Conservation (phyloP, 2,797 vertebrate species). For the Merluccius polli region DNA sequence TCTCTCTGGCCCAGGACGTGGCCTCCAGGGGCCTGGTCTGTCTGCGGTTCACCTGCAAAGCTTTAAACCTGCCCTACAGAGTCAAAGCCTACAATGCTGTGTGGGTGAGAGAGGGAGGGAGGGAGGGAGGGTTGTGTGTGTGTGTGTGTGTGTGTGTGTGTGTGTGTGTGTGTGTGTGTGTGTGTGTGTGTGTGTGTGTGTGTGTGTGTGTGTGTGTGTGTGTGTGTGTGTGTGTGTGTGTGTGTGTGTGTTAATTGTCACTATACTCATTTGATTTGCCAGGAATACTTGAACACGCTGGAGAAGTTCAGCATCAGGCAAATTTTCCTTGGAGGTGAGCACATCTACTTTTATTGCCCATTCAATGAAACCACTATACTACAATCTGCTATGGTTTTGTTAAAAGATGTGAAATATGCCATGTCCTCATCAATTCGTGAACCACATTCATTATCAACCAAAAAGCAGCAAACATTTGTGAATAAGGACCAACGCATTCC, state of each 20-base stretch:
- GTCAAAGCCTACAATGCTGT: constrained; percentile 81
- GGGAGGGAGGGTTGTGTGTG: too few species aligned
- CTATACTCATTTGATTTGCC: constrained; percentile 16
- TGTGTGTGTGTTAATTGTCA: too few species aligned
- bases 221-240: not conserved
- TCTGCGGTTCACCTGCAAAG: constrained; percentile 91
- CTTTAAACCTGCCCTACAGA: constrained; percentile 81
- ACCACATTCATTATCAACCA: too few species aligned
- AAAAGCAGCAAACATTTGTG: too few species aligned
- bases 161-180: too few species aligned
- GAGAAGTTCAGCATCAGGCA: constrained; percentile 73
- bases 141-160: too few species aligned
- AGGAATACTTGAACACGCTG: constrained; percentile 83
- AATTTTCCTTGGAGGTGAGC: constrained; percentile 84
- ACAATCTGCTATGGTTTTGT: too few species aligned
- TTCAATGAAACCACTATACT: not conserved
- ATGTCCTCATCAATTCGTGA: too few species aligned
- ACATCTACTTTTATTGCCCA: not conserved
- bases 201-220: not conserved
- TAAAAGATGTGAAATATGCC: too few species aligned
- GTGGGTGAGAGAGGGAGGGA: constrained; percentile 71
- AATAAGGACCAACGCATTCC: too few species aligned
- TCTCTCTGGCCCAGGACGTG: constrained; percentile 74
- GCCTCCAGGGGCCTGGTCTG: constrained; percentile 76
- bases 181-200: too few species aligned